Base-by-base conservation (phyloP, 2,797 vertebrate genomes). In the Hybognathus amarus region DNA sequence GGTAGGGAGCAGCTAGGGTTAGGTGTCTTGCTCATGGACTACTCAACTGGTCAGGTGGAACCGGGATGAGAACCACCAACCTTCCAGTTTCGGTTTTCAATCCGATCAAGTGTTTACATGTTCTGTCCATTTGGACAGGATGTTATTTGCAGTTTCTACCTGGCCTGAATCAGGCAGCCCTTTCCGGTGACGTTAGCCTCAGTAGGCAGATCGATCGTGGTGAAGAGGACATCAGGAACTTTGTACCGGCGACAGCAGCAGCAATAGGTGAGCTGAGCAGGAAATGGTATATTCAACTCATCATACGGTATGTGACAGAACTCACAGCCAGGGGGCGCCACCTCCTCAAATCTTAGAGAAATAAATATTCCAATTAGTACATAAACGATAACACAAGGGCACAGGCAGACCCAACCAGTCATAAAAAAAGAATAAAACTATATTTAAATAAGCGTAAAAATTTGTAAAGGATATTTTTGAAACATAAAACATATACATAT, bases 251-350 rank as follows among this genome's bases (percentile, higher is more conserved):
- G 95, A 88, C 98, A 99, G 91, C 94, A 95, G 90, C 93, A 97
- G 90, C 98, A 99, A 22, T 96, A 97, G 0, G 97, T 97, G 88
- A 99, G 98, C 88, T 99, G 98, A 82, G 98, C 97, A 5, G 98
- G 98, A 89, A 99, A 99, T 0, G 98, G 98, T 97, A 99, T 99
- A 91, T 99, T 99, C 89, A 99, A 89, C 90, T 99, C 98, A 91
- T 99, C 98, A 9, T 99, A 99, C 0, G 98, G 98, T 86, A 99
- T 99, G 92, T 99, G 98, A 91, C 98, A 99, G 94, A 99, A 99
- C 68, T 97, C 96, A 92, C 98, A 99, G 88, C 94, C 95, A 4
- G 94, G 93, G 64, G 96, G 96, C 38, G 95, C 94, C 1, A 93
- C 90, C 81, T 99, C 98, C 83, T 99, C 98, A 88, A 97, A 94